Percentiles rank a stretch among this genome's conserved stretches.
phyloP scores from a whole-genome alignment of 2,113 vertebrate species.

The Antechinus stuartii region DNA sequence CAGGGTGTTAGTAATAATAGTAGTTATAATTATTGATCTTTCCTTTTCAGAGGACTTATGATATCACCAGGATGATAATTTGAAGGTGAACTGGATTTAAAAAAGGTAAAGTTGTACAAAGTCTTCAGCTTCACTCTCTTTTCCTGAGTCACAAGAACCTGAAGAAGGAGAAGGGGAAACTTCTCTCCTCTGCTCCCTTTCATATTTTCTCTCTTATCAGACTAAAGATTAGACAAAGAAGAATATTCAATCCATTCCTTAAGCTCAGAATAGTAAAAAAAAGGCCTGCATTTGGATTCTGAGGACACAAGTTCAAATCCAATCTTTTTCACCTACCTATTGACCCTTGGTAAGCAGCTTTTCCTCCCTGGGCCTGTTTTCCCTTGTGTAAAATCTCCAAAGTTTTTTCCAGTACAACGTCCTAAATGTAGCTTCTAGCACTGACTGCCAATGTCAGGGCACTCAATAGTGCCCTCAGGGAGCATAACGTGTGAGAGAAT shows the following conservation, averaged over 20 bases:
- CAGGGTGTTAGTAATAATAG: too few species aligned
- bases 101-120: neutral
- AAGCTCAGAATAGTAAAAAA: neutral
- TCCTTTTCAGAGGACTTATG: neutral
- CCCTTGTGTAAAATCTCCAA: neutral
- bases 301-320: neutral
- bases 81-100: neutral
- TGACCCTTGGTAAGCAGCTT: fast-evolving
- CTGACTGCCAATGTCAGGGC: fast-evolving
- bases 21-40: too few species aligned
- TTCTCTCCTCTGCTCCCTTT: neutral
- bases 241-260: neutral
- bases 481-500: neutral
- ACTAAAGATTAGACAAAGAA: neutral
- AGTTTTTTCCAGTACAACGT: fast-evolving
- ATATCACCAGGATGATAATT: neutral
- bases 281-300: neutral
- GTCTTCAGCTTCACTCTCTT: too few species aligned
- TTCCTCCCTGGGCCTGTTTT: neutral
- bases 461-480: neutral
- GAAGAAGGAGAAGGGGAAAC: neutral
- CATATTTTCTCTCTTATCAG: neutral
- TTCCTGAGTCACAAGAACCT: neutral
- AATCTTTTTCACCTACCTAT: neutral
- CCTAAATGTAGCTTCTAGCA: neutral